Evolutionary conservation across 2,797 vertebrate genomes (phyloP).

Genomic region (Myotis pilosus): DNA sequence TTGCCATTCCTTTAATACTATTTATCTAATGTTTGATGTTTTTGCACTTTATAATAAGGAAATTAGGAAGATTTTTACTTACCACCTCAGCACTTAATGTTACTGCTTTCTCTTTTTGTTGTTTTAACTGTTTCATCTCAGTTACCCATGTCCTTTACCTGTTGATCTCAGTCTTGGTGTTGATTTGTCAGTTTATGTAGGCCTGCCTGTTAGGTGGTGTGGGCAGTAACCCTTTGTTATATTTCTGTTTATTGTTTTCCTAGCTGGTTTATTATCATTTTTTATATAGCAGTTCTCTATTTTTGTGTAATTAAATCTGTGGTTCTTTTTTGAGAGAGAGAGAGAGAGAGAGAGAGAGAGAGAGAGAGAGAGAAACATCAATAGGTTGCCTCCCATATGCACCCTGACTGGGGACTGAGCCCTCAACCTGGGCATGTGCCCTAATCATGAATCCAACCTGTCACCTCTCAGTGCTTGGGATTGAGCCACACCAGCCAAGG

Average conservation of each 20-base stretch:
- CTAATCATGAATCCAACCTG: not conserved
- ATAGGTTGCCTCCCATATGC: not conserved
- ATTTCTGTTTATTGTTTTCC: not conserved
- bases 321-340: not conserved
- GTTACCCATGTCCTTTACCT: not conserved
- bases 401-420: not conserved
- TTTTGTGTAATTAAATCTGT: conserved; percentile 31
- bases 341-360: not conserved
- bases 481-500: not conserved
- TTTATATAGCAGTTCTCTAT: not conserved
- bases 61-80: not conserved
- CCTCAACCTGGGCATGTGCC: not conserved
- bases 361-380: not conserved
- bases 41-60: not conserved
- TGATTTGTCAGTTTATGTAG: not conserved
- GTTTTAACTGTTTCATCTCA: not conserved
- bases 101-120: not conserved
- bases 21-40: not conserved
- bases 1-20: not conserved
- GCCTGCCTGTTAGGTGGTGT: not conserved
- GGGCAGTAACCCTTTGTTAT: not conserved
- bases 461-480: not conserved
- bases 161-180: too few relatives aligned
- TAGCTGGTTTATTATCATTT: not conserved
- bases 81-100: not conserved